Evolutionary conservation across 2,888 invertebrate genomes (phyloP), one percentile per base, ranked within the genome.

Genomic region (Hesperia comma): DNA sequence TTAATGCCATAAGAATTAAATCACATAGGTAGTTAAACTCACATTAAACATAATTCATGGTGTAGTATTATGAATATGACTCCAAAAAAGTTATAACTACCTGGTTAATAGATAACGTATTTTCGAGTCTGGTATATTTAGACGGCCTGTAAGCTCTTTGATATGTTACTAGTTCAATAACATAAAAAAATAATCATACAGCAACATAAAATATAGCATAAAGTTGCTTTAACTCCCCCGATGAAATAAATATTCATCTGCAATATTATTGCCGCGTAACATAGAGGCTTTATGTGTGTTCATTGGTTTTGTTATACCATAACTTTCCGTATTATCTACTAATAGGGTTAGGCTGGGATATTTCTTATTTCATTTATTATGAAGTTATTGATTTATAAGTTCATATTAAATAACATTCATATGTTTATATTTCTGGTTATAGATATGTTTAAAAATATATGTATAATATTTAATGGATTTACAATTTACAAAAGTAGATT

Each of bases 161-260:
- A 17, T 46, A 8, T 46, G 43, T 15, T 19, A 17, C 10, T 46
- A 19, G 10, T 19, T 49, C 19, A 10, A 8, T 49, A 12, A 49
- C 19, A 49, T 17, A n/a, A 43, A n/a, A 14, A 26, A 2, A 26
- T 10, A 6, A 37, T 10, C 1, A 41, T 41, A 4, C 3, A 41
- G 14, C 15, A 33, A 54, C n/a, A 54, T 33, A 54, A 54, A 21
- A 54, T 54, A 33, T 33, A 10, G 8, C 32, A 32, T 46, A 46
- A 43, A 26, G 14, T 43, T 21, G 26, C 51, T 26, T 32, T 41
- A 40, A 61, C 41, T 26, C 41, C 41, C 15, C 53, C 53, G 21
- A 61, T 54, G 61, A 61, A 61, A 61, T 61, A 61, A 61, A 61
- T 61, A 61, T 61, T 61, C 53, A 61, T 61, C 61, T 54, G 53